Base-by-base conservation (phyloP, 2,113 vertebrate species). In the Danio rerio region DNA sequence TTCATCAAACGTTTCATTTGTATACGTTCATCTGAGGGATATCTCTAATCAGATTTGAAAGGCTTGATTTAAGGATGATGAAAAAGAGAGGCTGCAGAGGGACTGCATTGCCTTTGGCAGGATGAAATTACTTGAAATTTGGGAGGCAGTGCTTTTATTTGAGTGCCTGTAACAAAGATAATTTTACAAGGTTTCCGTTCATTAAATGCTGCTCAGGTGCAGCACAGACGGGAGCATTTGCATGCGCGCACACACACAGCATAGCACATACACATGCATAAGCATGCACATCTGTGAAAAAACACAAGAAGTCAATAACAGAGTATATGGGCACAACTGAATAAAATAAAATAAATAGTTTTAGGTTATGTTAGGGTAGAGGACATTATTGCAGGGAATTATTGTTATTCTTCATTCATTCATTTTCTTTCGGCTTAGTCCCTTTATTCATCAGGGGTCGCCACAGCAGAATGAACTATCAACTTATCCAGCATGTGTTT, bases 141-240 rank as follows among this genome's bases (percentile, higher is more conserved):
- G 82, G 65, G 68, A 66, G 80, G 74, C 18, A 59, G 20, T 18
- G 76, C 52, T 87, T 91, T 86, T 88, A 89, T 90, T 89, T 87
- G 86, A 86, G 84, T 71, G 79, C 42, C 75, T 56, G 81, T 89
- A 90, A 91, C 88, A 42, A 42, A 82, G 88, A 89, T 90, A 70
- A 90, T 88, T 91, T 89, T 90, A 90, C 82, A 74, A 87, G 86
- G 79, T 90, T 91, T 90, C 85, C 87, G 47, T 87, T 90, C 86
- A 88, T 89, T 90, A 89, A 86, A 18, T 63, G 73, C 50, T 55
- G 49, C 49, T 89, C 89, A 90, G 90, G 89, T 91, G 85, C 83
- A 52, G 65, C 2, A 3, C 86, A 88, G 68, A 86, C 78, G 76
- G 49, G 16, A 77, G 49, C 15, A 6, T 43, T 47, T 58, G 53